Evolutionary conservation across 2,888 invertebrate species (phyloP).

Genomic region (Drosophila glabriapex): DNA sequence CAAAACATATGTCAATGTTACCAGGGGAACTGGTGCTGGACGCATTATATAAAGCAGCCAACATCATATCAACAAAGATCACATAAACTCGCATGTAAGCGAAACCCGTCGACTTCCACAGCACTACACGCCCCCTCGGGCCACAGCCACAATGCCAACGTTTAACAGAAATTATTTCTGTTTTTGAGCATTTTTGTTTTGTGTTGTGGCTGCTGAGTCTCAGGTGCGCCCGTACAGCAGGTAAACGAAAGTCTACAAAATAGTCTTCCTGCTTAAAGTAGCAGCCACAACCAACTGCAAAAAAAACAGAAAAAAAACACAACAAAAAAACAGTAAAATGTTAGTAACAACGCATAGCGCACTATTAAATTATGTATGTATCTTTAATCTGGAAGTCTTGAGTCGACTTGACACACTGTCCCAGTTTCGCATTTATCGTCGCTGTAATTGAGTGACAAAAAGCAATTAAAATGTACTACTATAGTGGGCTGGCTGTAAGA

Average conservation of each 20-base stretch:
- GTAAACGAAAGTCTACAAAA: slow-evolving; percentile 56
- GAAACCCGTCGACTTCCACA: slow-evolving; percentile 43
- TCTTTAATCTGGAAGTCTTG: slow-evolving; percentile 31
- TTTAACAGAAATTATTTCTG: slow-evolving; percentile 63
- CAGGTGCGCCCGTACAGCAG: slow-evolving; percentile 61
- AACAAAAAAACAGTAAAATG: slow-evolving; percentile 16
- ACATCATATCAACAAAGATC: slow-evolving; percentile 57
- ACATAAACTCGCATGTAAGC: slow-evolving; percentile 59
- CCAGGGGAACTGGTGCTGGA: slow-evolving; percentile 30
- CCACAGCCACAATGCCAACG: slow-evolving; percentile 41
- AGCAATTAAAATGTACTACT: slow-evolving; percentile 66
- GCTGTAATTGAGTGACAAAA: slow-evolving; percentile 78
- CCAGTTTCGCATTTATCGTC: slow-evolving; percentile 66
- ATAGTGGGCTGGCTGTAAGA: slow-evolving; percentile 11
- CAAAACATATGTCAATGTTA: slow-evolving; percentile 73
- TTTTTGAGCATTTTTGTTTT: slow-evolving; percentile 13
- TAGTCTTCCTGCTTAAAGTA: slow-evolving; percentile 70
- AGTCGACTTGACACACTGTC: slow-evolving; percentile 75
- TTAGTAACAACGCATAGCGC: slow-evolving; percentile 17
- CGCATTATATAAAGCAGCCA: slow-evolving; percentile 64
- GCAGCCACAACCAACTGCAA: slow-evolving; percentile 6
- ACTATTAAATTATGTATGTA: slow-evolving; percentile 42
- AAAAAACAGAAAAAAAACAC: slow-evolving; percentile 2
- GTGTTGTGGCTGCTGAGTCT: slow-evolving; percentile 15
- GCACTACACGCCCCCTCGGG: slow-evolving; percentile 11